phyloP scores from a whole-genome alignment of 1,140 invertebrate genomes.

The Zaprionus ghesquierei region DNA sequence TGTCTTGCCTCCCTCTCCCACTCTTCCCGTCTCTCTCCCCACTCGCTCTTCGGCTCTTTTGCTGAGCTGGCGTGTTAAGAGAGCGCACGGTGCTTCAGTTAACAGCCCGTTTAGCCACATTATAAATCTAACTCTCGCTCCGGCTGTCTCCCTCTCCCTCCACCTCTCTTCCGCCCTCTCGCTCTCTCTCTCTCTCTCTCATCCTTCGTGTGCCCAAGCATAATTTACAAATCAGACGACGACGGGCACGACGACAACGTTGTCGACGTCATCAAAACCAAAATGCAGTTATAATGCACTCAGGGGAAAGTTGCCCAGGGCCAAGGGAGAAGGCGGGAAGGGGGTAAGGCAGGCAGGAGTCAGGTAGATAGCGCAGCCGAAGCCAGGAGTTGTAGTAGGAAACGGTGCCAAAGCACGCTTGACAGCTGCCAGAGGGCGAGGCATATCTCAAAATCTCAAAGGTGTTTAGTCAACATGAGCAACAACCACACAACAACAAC shows the following conservation, averaged over 20 bases:
- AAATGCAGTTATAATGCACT: constrained; percentile 81
- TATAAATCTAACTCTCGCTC: constrained; percentile 26
- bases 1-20: background rate
- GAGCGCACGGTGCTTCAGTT: constrained; percentile 28
- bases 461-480: constrained; percentile 79
- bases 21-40: constrained; percentile 16
- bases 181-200: background rate
- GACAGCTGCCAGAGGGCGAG: constrained; percentile 70
- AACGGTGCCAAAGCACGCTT: constrained; percentile 56
- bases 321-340: background rate
- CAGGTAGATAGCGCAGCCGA: background rate
- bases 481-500: constrained; percentile 42
- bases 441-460: constrained; percentile 66
- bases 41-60: background rate
- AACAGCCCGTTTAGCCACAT: constrained; percentile 48
- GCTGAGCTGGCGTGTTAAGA: constrained; percentile 29
- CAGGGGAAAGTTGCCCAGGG: constrained; percentile 16
- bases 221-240: constrained; percentile 71
- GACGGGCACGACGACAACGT: constrained; percentile 44
- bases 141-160: background rate
- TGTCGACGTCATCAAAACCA: constrained; percentile 79
- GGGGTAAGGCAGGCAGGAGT: background rate
- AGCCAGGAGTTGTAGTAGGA: background rate
- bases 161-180: background rate
- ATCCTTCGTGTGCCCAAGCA: constrained; percentile 40